Base-by-base conservation (phyloP, 1,140 invertebrate genomes). In the Lasioglossum baleicum region DNA sequence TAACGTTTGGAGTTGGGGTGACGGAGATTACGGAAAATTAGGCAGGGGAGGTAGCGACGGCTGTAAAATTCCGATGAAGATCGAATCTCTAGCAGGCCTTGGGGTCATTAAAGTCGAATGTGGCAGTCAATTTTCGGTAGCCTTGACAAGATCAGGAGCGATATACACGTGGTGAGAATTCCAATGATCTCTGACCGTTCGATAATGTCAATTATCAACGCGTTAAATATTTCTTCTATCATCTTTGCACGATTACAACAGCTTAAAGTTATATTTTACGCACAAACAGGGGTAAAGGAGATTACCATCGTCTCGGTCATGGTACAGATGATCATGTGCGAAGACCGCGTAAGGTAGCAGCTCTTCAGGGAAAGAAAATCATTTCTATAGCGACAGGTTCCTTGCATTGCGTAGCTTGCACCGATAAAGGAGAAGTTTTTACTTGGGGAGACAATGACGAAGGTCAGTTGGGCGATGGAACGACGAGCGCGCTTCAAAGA, bases 1-100 rank as follows among this genome's bases (percentile, higher is more conserved):
- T 88, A 98, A 96, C 89, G 98, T 99, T 0, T 99, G 98, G 98
- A 98, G 97, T 20, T 99, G 98, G 98, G 98, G 98, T 15, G 98
- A 99, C 91, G 98, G 98, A 2, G 98, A 99, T 92, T 99, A 99
- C 90, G 98, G 98, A 4, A 99, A 99, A 95, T 93, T 99, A 56
- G 97, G 97, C 87, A 95, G 98, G 83, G 98, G 98, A 51, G 98
- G 98, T n/a, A 98, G 97, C 68, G 98, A 99, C 91, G 98, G 98
- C 15, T 99, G 98, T 90, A 99, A 99, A 92, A 94, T 97, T 79
- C 98, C 98, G 0, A 96, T 97, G 94, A 97, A 98, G 91, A 98
- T 99, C 71, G 98, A 99, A 89, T 97, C 96, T 42, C 91, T 99
- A 20, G 96, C 97, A 67, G 97, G 97, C 2, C 93, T 98, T n/a